Evolutionary conservation across 2,888 invertebrate species (phyloP), one percentile per base, ranked within the genome.

Genomic region (Mellilla xanthometata): DNA sequence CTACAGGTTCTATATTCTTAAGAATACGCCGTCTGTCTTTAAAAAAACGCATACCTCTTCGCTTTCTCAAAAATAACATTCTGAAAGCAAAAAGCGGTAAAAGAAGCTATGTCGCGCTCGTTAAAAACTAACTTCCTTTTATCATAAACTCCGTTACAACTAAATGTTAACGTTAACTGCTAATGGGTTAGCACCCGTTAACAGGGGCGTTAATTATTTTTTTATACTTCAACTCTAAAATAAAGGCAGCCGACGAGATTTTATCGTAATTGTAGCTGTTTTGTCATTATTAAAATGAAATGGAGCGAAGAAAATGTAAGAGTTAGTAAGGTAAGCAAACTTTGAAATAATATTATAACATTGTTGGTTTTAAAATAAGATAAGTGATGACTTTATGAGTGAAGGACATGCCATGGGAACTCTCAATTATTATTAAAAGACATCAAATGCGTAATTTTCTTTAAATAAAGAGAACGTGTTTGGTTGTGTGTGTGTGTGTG

Each of bases 201-300:
- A 54, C 60, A 63, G 64, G 63, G 58, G 62, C 61, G 64, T 65
- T 77, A 75, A 80, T 80, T 73, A 79, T 77, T 74, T 70, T 75
- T 70, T 62, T 62, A 61, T 68, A 62, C 65, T 68, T 3, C 66
- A 71, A 59, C 60, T 59, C 58, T 58, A 65, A 69, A 76, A 72
- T 66, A 68, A 62, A 58, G 49, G 15, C 46, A 47, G 55, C 58
- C 48, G 60, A 54, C 53, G 56, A 68, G 58, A 65, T 71, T 68
- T 72, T 63, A 69, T 71, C 62, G 53, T 24, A 27, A 42, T 41
- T 61, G 54, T 38, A 54, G 47, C 39, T 48, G 45, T 57, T 60
- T 63, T 58, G 60, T 60, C 51, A 56, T 54, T 48, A 46, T 45
- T 29, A 44, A 30, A 36, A 15, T 38, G 32, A 32, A 40, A 19